Conservation (phyloP, 1,140 invertebrate genomes). For the Drosophila funebris region DNA sequence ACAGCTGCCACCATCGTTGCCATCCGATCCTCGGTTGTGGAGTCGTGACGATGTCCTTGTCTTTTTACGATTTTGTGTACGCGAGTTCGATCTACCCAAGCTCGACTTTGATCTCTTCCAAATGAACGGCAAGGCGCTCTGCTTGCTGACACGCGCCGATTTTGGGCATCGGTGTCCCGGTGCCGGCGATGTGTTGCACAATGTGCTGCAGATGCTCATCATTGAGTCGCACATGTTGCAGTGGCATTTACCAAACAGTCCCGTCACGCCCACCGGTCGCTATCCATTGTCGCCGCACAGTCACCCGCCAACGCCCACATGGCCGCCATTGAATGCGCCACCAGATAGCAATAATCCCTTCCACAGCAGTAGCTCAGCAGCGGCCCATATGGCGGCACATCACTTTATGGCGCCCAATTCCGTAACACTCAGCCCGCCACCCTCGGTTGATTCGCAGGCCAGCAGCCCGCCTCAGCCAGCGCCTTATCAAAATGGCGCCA, state of each 20-base stretch:
- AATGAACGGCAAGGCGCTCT: constrained; percentile 98
- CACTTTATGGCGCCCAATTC: constrained; percentile 90
- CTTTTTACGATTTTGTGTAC: constrained; percentile 95
- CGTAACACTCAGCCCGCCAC: constrained; percentile 94
- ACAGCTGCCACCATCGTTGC: constrained; percentile 91
- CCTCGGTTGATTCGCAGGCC: constrained; percentile 93
- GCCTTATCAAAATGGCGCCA: constrained; percentile 32
- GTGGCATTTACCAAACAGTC: constrained; percentile 91
- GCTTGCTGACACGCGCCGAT: constrained; percentile 94
- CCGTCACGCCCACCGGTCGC: constrained; percentile 92
- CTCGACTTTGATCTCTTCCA: constrained; percentile 97
- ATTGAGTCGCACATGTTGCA: constrained; percentile 91
- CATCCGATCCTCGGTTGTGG: constrained; percentile 95
- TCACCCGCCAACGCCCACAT: constrained; percentile 91
- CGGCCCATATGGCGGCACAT: constrained; percentile 85
- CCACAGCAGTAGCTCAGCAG: constrained; percentile 84
- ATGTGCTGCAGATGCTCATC: constrained; percentile 94
- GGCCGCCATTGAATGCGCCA: constrained; percentile 86
- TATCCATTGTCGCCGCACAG: constrained; percentile 91
- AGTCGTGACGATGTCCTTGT: constrained; percentile 94
- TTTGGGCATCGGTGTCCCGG: constrained; percentile 95
- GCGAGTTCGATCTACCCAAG: constrained; percentile 95
- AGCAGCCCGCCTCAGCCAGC: constrained; percentile 90
- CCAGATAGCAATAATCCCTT: constrained; percentile 86
- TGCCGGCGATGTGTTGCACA: constrained; percentile 96